Evolutionary conservation across 2,797 vertebrate species (phyloP).

Genomic region (Arnoldichthys spilopterus): DNA sequence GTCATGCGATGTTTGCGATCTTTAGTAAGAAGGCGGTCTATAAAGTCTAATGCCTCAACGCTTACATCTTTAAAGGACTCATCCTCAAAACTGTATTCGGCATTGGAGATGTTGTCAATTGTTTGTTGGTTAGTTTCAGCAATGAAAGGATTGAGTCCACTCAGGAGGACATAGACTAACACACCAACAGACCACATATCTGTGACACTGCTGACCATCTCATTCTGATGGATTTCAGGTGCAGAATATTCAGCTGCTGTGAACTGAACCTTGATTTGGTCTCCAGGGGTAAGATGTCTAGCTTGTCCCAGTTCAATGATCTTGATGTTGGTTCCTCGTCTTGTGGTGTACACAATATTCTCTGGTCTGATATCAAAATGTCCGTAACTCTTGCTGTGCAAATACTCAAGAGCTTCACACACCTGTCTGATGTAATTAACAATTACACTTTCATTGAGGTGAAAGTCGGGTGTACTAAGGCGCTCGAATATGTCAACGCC

Average conservation of each 20-base stretch:
- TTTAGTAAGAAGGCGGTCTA: constrained; percentile 93
- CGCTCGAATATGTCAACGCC: constrained; percentile 96
- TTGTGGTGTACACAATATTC: constrained; percentile 93
- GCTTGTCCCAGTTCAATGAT: constrained; percentile 97
- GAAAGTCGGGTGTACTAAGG: constrained; percentile 88
- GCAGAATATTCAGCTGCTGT: constrained; percentile 92
- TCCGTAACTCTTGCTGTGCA: constrained; percentile 89
- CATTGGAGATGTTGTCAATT: constrained; percentile 95
- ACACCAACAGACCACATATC: constrained; percentile 99
- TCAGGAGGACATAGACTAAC: constrained; percentile 90
- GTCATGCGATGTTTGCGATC: constrained; percentile 97
- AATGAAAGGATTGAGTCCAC: constrained; percentile 95
- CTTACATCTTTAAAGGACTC: constrained; percentile 92
- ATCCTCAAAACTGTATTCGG: constrained; percentile 95
- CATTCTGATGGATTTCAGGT: constrained; percentile 96
- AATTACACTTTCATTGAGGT: constrained; percentile 92
- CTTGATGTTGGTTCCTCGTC: constrained; percentile 89
- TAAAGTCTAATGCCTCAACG: constrained; percentile 92
- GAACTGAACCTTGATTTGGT: constrained; percentile 92
- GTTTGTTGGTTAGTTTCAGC: constrained; percentile 98
- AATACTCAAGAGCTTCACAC: constrained; percentile 91
- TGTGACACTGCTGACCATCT: constrained; percentile 91
- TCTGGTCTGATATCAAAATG: constrained; percentile 97
- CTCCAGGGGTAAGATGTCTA: constrained; percentile 92
- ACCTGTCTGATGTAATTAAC: constrained; percentile 89